Conservation (phyloP, 1,140 invertebrate genomes). For the Bombus breviceps region DNA sequence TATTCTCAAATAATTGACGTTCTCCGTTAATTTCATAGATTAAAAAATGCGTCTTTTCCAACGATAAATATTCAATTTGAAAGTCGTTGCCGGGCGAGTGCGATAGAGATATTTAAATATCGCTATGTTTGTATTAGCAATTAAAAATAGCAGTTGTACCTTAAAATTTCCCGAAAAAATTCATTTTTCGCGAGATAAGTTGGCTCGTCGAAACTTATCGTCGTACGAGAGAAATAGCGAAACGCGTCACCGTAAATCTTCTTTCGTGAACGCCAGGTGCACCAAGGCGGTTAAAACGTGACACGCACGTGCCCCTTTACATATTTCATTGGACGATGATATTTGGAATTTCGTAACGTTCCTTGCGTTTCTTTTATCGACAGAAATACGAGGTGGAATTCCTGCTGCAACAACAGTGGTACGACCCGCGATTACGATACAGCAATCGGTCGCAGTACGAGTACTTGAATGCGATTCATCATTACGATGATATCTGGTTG, state of each 20-base stretch:
- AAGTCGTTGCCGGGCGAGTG: too few relatives aligned
- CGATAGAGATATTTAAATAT: too few relatives aligned
- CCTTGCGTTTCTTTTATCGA: not conserved
- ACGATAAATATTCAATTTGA: too few relatives aligned
- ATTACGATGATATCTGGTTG: constrained; percentile 94
- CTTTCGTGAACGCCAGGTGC: not conserved
- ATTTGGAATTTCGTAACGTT: not conserved
- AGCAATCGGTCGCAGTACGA: constrained; percentile 92
- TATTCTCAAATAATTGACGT: too few relatives aligned
- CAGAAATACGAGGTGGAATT: constrained; percentile 98
- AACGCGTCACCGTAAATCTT: not conserved
- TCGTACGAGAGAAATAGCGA: not conserved
- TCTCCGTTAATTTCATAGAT: too few relatives aligned
- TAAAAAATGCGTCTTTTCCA: too few relatives aligned
- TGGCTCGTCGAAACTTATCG: not conserved
- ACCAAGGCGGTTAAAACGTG: not conserved
- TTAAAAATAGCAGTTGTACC: too few relatives aligned
- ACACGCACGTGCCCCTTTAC: not conserved
- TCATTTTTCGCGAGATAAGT: not conserved
- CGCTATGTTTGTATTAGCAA: too few relatives aligned
- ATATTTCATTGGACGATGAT: not conserved
- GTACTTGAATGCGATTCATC: constrained; percentile 95
- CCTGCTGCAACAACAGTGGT: constrained; percentile 95
- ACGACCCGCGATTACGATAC: constrained; percentile 92
- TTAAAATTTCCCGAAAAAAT: too few relatives aligned